Base-by-base conservation (phyloP, 1,140 invertebrate species). In the Arctopsyche grandis region DNA sequence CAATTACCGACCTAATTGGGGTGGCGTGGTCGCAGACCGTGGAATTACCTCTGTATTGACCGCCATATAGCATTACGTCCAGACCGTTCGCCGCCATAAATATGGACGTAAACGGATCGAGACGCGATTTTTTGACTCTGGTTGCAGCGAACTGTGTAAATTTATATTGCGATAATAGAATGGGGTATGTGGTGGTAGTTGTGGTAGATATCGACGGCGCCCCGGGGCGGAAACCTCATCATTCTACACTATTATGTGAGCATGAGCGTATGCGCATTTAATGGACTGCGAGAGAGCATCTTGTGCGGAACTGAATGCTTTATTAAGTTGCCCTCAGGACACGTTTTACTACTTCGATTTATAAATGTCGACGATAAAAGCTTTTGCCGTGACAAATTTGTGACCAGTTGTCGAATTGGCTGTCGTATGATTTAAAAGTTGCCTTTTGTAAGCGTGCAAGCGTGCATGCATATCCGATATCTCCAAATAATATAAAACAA, bases 1-100 rank as follows among this genome's bases (percentile, higher is more conserved):
- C 73, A 69, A 79, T 79, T 79, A 66, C 58, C 48, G 24, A 21
- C 43, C 77, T 81, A 81, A 81, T 81, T 79, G 77, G 77, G 66
- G 58, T 48, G 74, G 76, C 43, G 69, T 29, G 80, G 75, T 69
- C 71, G 43, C 56, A 46, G 70, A 66, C 70, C 78, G 71, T 75
- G 66, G 78, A 79, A 81, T 81, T 79, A 79, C 80, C 77, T 81
- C 69, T 58, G 74, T 66, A 79, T 81, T 81, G 80, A 81, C 80
- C 80, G 24, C 66, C 80, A 77, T 81, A 79, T 79, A 81, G 60
- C 80, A 81, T 79, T 79, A 79, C 79, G 80, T 81, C 80, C 69
- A 22, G 60, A 60, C 77, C 80, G 79, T 79, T 81, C 71, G 24
- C 29, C 21, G 22, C 56, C 79, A 80, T 71, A 80, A 80, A 78